Percentiles rank a stretch among this genome's conserved stretches.
phyloP scores from a whole-genome alignment of 1,140 invertebrate genomes.

The Meloidogyne floridensis region DNA sequence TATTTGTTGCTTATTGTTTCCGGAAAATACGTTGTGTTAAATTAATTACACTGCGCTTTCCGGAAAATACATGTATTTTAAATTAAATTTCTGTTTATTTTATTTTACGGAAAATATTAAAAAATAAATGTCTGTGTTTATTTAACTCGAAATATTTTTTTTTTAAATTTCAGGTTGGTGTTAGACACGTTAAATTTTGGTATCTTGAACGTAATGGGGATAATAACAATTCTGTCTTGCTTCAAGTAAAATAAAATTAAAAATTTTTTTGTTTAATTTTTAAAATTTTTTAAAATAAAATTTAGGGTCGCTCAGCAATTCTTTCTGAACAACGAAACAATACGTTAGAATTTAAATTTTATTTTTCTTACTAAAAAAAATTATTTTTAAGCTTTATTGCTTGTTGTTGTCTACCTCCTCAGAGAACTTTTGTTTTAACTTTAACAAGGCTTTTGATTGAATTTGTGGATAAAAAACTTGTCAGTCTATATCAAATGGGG shows the following conservation, averaged over 20 bases:
- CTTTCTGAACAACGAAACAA: conserved; percentile 58
- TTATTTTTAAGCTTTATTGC: neutral
- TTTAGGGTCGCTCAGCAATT: conserved; percentile 54
- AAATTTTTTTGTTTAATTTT: conserved; percentile 10
- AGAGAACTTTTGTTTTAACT: neutral
- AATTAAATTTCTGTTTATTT: no score
- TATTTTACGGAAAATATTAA: no score
- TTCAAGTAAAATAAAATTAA: conserved; percentile 38
- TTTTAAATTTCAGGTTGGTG: conserved; percentile 21
- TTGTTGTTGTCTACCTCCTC: neutral
- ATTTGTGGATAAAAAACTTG: conserved; percentile 58
- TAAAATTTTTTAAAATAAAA: conserved; percentile 10
- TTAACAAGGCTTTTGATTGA: conserved; percentile 52
- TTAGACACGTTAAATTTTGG: conserved; percentile 59
- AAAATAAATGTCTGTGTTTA: no score
- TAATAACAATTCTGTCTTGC: conserved; percentile 16
- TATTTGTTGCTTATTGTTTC: no score
- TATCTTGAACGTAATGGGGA: conserved; percentile 38
- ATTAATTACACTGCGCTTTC: no score
- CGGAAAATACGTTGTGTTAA: no score
- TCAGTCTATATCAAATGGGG: conserved; percentile 51
- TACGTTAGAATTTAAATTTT: conserved; percentile 43
- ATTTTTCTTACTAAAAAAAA: neutral
- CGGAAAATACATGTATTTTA: no score
- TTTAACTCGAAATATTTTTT: neutral